Conservation (phyloP, 2,113 vertebrate species). For the Ptilorrhoa leucosticta region DNA sequence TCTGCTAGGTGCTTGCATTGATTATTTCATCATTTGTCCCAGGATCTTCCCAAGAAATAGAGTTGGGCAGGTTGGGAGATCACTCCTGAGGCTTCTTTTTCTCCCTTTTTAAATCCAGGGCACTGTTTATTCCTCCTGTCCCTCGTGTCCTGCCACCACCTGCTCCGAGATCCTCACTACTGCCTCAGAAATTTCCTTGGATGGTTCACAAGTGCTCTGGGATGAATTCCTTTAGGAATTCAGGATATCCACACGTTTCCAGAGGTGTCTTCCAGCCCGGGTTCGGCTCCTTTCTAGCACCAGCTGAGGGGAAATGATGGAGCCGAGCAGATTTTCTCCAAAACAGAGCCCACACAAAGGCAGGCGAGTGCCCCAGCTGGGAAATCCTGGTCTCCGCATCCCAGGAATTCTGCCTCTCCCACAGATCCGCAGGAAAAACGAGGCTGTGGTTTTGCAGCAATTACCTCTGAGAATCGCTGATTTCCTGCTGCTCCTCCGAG, state of each 20-base stretch:
- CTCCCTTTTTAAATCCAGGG: not conserved
- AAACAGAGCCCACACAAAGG: not conserved
- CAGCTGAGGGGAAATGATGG: not conserved
- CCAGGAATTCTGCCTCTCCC: not conserved
- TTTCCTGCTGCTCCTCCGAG: not conserved
- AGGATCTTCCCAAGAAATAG: not conserved
- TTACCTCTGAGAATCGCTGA: not conserved
- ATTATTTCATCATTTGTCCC: slow-evolving; percentile 32
- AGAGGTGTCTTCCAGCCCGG: not conserved
- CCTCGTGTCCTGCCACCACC: not conserved
- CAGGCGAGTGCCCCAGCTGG: not conserved
- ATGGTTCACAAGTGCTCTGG: not conserved
- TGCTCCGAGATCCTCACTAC: not conserved
- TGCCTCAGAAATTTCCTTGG: not conserved
- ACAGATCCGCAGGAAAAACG: not conserved
- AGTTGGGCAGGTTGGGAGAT: not conserved
- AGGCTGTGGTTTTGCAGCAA: not conserved
- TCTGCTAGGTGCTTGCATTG: not conserved
- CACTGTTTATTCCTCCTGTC: not conserved
- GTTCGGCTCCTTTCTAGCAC: not conserved
- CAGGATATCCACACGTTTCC: not conserved
- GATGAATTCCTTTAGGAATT: not conserved
- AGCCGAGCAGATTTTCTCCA: not conserved
- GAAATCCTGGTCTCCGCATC: not conserved
- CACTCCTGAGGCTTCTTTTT: not conserved